Evolutionary conservation across 2,797 vertebrate species (phyloP).

Genomic region (Macropus fuliginosus): DNA sequence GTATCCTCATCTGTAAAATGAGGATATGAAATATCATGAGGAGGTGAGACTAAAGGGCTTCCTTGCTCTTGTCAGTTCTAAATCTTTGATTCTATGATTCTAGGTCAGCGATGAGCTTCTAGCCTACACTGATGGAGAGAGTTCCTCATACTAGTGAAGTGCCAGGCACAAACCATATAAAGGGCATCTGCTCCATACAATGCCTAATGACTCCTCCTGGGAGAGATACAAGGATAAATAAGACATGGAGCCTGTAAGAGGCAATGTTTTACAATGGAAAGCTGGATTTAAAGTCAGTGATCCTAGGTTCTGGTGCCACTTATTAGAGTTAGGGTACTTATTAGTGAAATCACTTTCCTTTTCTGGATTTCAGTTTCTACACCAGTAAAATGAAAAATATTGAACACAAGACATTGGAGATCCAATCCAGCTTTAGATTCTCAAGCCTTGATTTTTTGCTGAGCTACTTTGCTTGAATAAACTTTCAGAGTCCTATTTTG

Average conservation of each 20-base stretch:
- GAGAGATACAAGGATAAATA: not conserved
- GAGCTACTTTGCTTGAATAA: not conserved
- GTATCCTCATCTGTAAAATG: not conserved
- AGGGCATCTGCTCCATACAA: not conserved
- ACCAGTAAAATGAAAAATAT: not conserved
- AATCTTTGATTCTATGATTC: not conserved
- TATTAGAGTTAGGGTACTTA: not conserved
- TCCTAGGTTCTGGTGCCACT: not conserved
- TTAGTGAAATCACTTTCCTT: not conserved
- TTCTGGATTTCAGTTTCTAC: not conserved
- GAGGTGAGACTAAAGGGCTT: not conserved
- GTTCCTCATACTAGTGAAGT: not conserved
- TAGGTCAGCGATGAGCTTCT: not conserved
- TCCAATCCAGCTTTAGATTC: not conserved
- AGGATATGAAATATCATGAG: not conserved
- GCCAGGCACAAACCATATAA: not conserved
- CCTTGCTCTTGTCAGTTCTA: not conserved
- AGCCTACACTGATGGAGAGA: not conserved
- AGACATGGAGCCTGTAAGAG: not conserved
- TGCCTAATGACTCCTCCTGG: not conserved
- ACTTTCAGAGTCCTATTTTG: not conserved
- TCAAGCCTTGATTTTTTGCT: not conserved
- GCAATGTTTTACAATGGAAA: not conserved
- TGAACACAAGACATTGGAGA: not conserved
- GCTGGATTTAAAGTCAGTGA: not conserved